Conservation (phyloP, 2,113 vertebrate genomes). For the Zapornia atra region DNA sequence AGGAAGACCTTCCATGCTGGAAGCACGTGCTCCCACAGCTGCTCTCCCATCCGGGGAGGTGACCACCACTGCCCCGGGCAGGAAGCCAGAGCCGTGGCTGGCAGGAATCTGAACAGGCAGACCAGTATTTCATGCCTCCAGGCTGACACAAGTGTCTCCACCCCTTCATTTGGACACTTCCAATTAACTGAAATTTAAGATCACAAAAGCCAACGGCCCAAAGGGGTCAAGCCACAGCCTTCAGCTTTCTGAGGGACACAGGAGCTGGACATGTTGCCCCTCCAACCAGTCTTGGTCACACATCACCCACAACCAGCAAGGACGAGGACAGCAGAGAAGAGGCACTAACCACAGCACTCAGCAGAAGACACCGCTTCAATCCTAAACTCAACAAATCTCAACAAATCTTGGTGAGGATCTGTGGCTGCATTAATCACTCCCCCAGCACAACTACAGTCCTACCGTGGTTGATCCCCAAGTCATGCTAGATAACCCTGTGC, state of each 20-base stretch:
- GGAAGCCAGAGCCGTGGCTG: background rate
- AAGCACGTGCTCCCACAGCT: background rate
- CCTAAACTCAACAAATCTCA: background rate
- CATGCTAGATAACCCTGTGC: accelerated
- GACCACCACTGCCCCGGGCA: background rate
- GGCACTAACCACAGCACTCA: background rate
- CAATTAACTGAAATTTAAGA: background rate
- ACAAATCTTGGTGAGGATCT: background rate
- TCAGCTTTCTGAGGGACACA: background rate
- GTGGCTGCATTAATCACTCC: accelerated
- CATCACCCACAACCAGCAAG: background rate
- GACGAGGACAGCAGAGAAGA: background rate
- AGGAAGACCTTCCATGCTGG: background rate
- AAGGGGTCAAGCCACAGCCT: background rate
- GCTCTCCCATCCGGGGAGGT: background rate
- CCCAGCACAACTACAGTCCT: background rate
- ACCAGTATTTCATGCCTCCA: background rate
- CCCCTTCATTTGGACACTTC: background rate
- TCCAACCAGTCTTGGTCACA: background rate
- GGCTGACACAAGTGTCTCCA: background rate
- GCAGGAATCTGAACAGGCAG: background rate
- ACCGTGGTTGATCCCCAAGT: background rate
- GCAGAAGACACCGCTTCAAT: background rate
- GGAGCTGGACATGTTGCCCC: accelerated
- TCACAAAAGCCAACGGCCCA: background rate